These are phyloP conservation scores for Trididemnum nubilum DNA, from an alignment of 23 tunicate genomes.

Conservation along the genomic window DNA sequence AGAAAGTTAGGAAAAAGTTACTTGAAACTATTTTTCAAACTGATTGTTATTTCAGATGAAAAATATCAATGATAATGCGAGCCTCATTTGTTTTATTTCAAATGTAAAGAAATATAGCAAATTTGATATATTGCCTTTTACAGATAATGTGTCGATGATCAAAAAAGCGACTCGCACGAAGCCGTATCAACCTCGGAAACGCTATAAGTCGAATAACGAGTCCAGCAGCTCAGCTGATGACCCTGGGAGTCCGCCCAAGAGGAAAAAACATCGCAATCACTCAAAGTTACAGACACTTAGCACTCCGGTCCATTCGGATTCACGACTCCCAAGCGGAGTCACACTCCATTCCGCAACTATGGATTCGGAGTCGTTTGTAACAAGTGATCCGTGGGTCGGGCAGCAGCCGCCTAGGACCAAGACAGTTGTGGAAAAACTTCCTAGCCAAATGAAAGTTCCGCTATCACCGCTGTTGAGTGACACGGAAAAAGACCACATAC, in stretches of 20 bases:
- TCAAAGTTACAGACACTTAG: no score
- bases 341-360: not conserved
- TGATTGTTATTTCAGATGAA: no score
- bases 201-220: conserved; percentile 24
- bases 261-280: not conserved
- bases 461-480: conserved; percentile 22
- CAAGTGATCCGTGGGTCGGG: not conserved
- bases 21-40: no score
- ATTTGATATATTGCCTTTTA: no score
- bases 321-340: no score
- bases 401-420: not conserved
- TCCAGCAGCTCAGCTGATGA: not conserved
- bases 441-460: not conserved
- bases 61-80: no score
- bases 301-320: not conserved
- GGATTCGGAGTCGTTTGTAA: not conserved
- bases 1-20: no score
- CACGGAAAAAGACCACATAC: not conserved
- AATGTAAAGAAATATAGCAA: no score
- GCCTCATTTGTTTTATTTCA: no score
- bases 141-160: no score
- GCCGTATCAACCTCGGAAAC: conserved; percentile 6
- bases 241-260: not conserved
- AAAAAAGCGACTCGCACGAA: no score
- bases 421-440: conserved; percentile 2